These are phyloP conservation scores for Sylvicola cinctus DNA, from an alignment of 2,888 invertebrate species.

Conservation along the genomic window DNA sequence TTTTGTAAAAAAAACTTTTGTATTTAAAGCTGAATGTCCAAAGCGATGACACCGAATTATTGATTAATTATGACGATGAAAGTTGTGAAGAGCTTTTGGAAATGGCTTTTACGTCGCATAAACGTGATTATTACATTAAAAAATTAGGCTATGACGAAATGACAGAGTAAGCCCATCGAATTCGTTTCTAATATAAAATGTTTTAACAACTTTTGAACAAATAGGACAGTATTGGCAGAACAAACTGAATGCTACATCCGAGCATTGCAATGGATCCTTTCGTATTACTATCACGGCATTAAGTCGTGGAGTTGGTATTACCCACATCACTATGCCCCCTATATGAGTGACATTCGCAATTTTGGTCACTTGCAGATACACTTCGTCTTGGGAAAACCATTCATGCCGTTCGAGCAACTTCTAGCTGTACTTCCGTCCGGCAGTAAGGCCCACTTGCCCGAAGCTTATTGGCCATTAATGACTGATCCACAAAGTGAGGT, in stretches of 20 bases:
- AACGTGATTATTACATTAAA: constrained; percentile 77
- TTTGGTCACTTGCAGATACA: constrained; percentile 58
- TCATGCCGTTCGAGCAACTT: constrained; percentile 82
- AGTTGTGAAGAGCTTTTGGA: constrained; percentile 35
- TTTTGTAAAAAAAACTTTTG: constrained; percentile 8
- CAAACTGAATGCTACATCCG: constrained; percentile 80
- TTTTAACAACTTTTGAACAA: constrained; percentile 10
- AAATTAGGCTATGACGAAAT: constrained; percentile 67
- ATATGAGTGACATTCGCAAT: constrained; percentile 75
- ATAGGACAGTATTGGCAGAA: constrained; percentile 48
- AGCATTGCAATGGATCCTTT: constrained; percentile 90
- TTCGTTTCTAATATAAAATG: not conserved
- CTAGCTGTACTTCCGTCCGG: constrained; percentile 73
- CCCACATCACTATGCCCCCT: constrained; percentile 93
- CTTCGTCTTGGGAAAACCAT: constrained; percentile 71
- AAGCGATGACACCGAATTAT: constrained; percentile 1
- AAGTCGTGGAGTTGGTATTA: constrained; percentile 98
- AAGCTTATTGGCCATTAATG: constrained; percentile 61
- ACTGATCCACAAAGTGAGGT: constrained; percentile 49
- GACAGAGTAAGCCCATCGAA: constrained; percentile 38
- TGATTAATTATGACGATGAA: constrained; percentile 21
- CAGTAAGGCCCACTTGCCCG: constrained; percentile 59
- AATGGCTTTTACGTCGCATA: constrained; percentile 65
- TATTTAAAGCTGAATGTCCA: constrained; percentile 8
- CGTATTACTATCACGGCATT: constrained; percentile 92